A percentile compares a stretch with the other conserved stretches of the same genome.
These are phyloP conservation scores for Cataglyphis altisquamis DNA, from an alignment of 2,888 invertebrate species.

Conservation along the genomic window DNA sequence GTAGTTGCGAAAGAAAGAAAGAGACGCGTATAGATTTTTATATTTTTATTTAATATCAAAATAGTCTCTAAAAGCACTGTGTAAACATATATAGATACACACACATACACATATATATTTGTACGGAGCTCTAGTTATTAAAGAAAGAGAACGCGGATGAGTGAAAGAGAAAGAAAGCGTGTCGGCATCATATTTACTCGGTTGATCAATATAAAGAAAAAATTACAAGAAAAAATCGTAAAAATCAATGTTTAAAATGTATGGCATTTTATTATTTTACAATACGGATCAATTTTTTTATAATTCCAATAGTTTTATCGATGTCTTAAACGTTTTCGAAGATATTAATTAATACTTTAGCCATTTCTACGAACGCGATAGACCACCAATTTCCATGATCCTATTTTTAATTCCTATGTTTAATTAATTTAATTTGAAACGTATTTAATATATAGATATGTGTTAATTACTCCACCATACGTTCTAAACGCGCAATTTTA, in stretches of 20 bases:
- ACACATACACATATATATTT: constrained; percentile 55
- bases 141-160: neutral
- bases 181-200: constrained; percentile 21
- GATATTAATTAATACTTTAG: neutral
- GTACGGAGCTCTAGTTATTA: constrained; percentile 64
- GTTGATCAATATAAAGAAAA: constrained; percentile 23
- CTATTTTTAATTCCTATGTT: neutral
- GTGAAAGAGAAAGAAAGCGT: constrained; percentile 14
- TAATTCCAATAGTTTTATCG: constrained; percentile 1
- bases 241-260: constrained; percentile 17
- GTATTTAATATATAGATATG: neutral
- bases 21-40: constrained; percentile 63
- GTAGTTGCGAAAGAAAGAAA: constrained; percentile 44
- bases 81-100: constrained; percentile 51
- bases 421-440: neutral
- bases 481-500: neutral
- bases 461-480: neutral
- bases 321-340: neutral
- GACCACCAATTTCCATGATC: neutral
- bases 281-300: neutral
- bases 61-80: constrained; percentile 65
- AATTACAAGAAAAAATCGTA: neutral
- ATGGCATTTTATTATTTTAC: neutral
- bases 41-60: constrained; percentile 67
- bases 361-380: neutral